Evolutionary conservation across 2,888 invertebrate genomes (phyloP), one percentile per base, ranked within the genome.

Genomic region (Drosophila helvetica): DNA sequence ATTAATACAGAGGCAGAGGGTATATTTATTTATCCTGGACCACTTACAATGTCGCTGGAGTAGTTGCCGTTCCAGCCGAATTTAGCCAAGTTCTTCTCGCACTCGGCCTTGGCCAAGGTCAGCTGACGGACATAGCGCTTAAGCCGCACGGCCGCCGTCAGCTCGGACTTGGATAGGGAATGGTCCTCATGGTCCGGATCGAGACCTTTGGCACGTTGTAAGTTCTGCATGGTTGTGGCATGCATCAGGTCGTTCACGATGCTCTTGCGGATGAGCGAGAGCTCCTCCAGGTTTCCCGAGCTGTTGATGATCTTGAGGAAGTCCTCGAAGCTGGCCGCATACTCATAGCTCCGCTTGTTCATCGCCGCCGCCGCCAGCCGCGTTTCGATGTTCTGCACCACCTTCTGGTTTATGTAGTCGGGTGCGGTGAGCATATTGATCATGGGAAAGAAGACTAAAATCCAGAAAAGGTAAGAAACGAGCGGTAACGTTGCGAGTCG

Each of bases 171-270:
- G 60, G 95, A 94, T 27, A 92, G 91, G 55, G 93, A 92, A 73
- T 93, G 93, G 63, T 92, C 92, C 19, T 92, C 91, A 30, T 92
- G 89, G 60, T 92, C 91, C 0, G 92, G 91, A 88, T 92, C 91
- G 9, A 91, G 73, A 9, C 90, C 97, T 93, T 96, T 96, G 7
- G 96, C 95, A 81, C 97, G 94, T 92, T 97, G 97, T 70, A 98
- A 93, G 90, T 97, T 98, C 92, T 97, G 97, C 77, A 97, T 94
- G 1, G 97, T 97, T 17, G 98, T 97, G 0, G 97, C 97, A 93
- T 98, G 97, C 96, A 98, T 97, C 81, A 98, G 96, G 93, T 98
- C 98, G 50, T 96, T 96, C 6, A 98, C 96, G 78, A 98, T 97
- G 86, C 96, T 96, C 85, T 92, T 96, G 94, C 96, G 94, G 90